These are phyloP conservation scores for Eupithecia abbreviata DNA, from an alignment of 2,888 invertebrate genomes.

Conservation along the genomic window DNA sequence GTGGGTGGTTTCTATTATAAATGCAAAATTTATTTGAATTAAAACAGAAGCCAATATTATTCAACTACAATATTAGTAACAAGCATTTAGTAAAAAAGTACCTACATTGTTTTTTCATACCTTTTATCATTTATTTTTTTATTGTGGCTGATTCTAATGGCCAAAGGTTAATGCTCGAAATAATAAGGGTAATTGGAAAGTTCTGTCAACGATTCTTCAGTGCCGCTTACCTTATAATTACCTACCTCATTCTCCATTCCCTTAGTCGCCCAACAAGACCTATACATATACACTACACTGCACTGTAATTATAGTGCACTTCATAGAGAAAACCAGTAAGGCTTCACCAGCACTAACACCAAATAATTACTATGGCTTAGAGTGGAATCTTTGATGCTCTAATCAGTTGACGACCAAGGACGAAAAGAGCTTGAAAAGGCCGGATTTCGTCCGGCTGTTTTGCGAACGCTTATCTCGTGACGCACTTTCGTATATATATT, in stretches of 20 bases:
- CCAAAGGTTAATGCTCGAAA: not conserved
- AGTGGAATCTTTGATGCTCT: slow-evolving; percentile 71
- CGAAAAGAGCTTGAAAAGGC: not conserved
- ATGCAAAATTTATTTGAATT: not conserved
- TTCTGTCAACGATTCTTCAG: not conserved
- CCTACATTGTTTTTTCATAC: not conserved
- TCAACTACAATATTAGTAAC: not conserved
- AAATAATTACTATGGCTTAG: slow-evolving; percentile 68
- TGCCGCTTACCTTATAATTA: not conserved
- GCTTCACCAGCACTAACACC: slow-evolving; percentile 55
- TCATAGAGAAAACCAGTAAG: slow-evolving; percentile 46
- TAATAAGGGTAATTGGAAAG: not conserved
- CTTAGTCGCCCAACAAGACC: slow-evolving; percentile 4
- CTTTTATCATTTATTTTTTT: not conserved
- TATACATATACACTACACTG: slow-evolving; percentile 21
- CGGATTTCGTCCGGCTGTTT: slow-evolving; percentile 13
- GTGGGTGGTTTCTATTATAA: not conserved
- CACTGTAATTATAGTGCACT: slow-evolving; percentile 35
- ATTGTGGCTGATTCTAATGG: not conserved
- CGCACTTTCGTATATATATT: too few species aligned
- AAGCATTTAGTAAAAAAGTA: not conserved
- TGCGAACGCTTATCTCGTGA: too few species aligned
- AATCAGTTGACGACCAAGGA: slow-evolving; percentile 68
- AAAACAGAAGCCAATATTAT: not conserved
- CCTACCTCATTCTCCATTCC: not conserved